Conservation (phyloP, 1,140 invertebrate genomes). For the Ptiloglossa arizonensis region DNA sequence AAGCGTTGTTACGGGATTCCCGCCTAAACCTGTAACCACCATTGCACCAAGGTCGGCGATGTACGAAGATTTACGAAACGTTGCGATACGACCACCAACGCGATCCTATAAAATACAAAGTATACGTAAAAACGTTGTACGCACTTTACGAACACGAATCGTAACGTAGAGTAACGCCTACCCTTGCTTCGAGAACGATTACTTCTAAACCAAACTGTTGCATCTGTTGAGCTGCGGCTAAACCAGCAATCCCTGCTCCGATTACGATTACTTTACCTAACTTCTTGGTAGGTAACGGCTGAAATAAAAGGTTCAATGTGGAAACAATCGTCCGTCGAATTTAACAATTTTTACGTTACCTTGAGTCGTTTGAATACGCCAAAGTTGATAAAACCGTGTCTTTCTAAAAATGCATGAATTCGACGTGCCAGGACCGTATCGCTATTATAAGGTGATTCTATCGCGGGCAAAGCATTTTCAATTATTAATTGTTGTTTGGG, state of each 20-base stretch:
- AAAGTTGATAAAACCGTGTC: slow-evolving; percentile 99
- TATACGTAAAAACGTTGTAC: neutral
- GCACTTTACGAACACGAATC: neutral
- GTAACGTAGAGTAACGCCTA: slow-evolving; percentile 73
- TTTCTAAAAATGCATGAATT: slow-evolving; percentile 95
- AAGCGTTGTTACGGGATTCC: slow-evolving; percentile 97
- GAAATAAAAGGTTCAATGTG: slow-evolving; percentile 46
- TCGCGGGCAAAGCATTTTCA: slow-evolving; percentile 90
- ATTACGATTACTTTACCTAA: slow-evolving; percentile 96
- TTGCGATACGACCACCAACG: slow-evolving; percentile 97
- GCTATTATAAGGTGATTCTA: slow-evolving; percentile 96
- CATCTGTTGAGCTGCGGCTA: slow-evolving; percentile 96
- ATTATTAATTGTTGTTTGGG: slow-evolving; percentile 95
- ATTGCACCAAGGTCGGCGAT: slow-evolving; percentile 97
- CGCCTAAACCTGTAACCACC: slow-evolving; percentile 94
- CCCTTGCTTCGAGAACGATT: slow-evolving; percentile 95
- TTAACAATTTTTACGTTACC: slow-evolving; percentile 71
- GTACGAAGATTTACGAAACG: slow-evolving; percentile 96
- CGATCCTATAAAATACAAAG: slow-evolving; percentile 85
- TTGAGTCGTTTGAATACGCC: slow-evolving; percentile 96
- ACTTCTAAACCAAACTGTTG: slow-evolving; percentile 98
- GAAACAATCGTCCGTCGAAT: neutral
- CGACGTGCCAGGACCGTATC: slow-evolving; percentile 92
- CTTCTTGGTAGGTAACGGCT: slow-evolving; percentile 88
- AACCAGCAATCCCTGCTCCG: slow-evolving; percentile 96